phyloP scores from a whole-genome alignment of 1,140 invertebrate species.

The Solen grandis region DNA sequence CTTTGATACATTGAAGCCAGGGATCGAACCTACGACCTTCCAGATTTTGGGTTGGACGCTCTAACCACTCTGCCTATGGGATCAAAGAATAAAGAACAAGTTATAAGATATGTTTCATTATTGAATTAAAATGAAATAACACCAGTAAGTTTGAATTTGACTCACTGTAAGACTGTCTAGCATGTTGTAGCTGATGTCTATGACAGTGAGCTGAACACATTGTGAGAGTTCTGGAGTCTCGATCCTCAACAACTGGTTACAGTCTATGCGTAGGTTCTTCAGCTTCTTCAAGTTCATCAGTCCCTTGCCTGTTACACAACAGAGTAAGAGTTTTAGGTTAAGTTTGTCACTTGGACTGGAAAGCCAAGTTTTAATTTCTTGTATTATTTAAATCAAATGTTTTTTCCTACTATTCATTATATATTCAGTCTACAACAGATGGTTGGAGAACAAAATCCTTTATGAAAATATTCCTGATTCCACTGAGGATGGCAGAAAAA shows the following conservation, averaged over 20 bases:
- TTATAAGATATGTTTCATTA: too few species aligned
- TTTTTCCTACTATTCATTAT: neutral
- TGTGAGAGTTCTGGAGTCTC: slow-evolving; percentile 73
- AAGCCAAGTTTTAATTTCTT: neutral
- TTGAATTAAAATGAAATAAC: too few species aligned
- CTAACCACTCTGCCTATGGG: too few species aligned
- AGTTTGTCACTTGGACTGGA: neutral
- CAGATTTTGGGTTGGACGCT: too few species aligned
- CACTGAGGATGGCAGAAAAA: too few species aligned
- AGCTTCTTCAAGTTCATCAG: slow-evolving; percentile 72
- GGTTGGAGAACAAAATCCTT: neutral
- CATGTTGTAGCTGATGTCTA: slow-evolving; percentile 77
- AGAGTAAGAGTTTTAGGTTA: neutral
- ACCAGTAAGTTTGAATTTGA: too few species aligned
- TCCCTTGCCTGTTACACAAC: slow-evolving; percentile 67
- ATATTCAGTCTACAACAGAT: neutral
- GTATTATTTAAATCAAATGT: neutral
- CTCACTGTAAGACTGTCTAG: slow-evolving; percentile 76
- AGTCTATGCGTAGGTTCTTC: slow-evolving; percentile 73
- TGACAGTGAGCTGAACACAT: slow-evolving; percentile 73
- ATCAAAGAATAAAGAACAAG: too few species aligned
- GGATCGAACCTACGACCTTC: too few species aligned
- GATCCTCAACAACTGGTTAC: slow-evolving; percentile 73
- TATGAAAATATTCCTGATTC: neutral
- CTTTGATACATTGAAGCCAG: too few species aligned